Conservation (phyloP, 2,797 vertebrate genomes). For the Ispidina lecontei region DNA sequence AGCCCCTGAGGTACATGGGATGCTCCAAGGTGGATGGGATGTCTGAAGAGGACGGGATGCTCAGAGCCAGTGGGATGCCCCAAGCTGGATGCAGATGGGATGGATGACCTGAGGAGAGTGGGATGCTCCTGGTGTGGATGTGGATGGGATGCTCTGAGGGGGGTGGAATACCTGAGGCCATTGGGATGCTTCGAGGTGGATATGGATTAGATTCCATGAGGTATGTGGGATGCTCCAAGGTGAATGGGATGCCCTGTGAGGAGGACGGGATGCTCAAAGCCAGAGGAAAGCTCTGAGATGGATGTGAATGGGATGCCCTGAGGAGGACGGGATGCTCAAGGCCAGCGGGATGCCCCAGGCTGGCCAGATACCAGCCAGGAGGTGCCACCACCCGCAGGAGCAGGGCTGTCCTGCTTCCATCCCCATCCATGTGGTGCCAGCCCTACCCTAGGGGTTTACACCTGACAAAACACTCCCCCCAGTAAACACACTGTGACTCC, state of each 20-base stretch:
- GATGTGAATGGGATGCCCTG: neutral
- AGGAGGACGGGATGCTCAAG: neutral
- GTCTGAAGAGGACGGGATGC: neutral
- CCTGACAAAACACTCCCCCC: neutral
- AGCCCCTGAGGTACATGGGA: neutral
- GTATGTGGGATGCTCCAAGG: neutral
- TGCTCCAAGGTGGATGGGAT: neutral
- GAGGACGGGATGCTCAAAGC: neutral
- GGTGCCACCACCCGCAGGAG: neutral
- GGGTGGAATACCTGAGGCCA: neutral
- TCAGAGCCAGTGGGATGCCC: neutral
- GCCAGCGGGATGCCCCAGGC: neutral
- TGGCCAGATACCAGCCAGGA: neutral
- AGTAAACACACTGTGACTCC: conserved; percentile 58
- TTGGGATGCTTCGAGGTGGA: neutral
- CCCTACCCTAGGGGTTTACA: neutral
- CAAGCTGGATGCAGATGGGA: neutral
- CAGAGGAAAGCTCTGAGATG: neutral
- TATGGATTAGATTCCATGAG: neutral
- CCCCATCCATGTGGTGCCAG: neutral
- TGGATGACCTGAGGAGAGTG: neutral
- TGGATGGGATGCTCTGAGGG: neutral
- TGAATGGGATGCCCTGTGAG: neutral
- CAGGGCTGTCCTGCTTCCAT: accelerated
- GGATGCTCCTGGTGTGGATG: neutral